Conservation (phyloP, 2,888 invertebrate species). For the Teinopalpus imperialis region DNA sequence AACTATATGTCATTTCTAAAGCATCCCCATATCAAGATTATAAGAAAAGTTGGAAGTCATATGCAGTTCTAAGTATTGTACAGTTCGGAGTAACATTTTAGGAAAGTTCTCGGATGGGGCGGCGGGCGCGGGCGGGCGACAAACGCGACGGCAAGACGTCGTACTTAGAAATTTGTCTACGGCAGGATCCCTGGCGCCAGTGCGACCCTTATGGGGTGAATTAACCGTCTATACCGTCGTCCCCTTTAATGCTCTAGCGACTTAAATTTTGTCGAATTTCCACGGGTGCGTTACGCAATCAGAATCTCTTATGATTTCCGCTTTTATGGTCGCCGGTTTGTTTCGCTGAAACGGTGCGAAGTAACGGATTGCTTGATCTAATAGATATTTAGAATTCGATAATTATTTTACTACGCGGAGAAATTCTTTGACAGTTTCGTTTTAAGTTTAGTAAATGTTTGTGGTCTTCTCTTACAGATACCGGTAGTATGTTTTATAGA, state of each 20-base stretch:
- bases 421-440: no score
- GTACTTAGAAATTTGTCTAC: slow-evolving; percentile 77
- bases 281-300: slow-evolving; percentile 70
- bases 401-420: no score
- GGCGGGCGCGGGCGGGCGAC: slow-evolving; percentile 36
- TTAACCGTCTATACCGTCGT: slow-evolving; percentile 73
- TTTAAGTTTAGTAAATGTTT: no score
- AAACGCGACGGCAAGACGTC: slow-evolving; percentile 51
- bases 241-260: slow-evolving; percentile 78
- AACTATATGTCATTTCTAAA: no score
- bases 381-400: no score
- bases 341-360: slow-evolving; percentile 29
- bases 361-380: slow-evolving; percentile 12
- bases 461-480: no score
- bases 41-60: slow-evolving; percentile 1
- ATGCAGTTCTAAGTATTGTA: slow-evolving; percentile 17
- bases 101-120: slow-evolving; percentile 35
- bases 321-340: slow-evolving; percentile 58
- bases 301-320: slow-evolving; percentile 73
- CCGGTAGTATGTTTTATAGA: no score
- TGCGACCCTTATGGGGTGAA: slow-evolving; percentile 79
- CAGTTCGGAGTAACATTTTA: slow-evolving; percentile 25
- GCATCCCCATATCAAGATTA: not conserved
- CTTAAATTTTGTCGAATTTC: slow-evolving; percentile 81
- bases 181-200: slow-evolving; percentile 76